Base-by-base conservation (phyloP, 2,113 vertebrate genomes). In the Salvelinus fontinalis region DNA sequence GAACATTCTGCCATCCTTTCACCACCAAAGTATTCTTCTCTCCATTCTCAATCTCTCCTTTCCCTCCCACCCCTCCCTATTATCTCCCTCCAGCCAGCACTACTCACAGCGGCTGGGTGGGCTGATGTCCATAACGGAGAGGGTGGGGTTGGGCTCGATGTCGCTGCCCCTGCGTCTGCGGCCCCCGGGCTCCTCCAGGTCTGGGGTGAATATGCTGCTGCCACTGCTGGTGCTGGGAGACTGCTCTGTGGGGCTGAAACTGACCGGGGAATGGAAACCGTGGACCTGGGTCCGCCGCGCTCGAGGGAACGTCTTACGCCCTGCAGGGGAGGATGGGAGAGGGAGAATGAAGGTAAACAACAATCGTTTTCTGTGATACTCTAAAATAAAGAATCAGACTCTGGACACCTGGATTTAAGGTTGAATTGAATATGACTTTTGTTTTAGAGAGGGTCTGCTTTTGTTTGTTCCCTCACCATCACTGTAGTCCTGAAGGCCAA, bases 91-190 rank as follows among this genome's bases (percentile, higher is more conserved):
- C 13, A 39, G 2, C 44, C 29, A 44, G 60, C 20, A 1, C 5
- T 6, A 92, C 97, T 96, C 86, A 99, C 98, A 99, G 89, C 98
- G 97, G 85, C 98, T 99, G 67, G 98, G 97, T 0, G 97, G 98
- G 82, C 97, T 99, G 90, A 99, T 97, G 88, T 99, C 98, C 97
- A 98, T 98, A 70, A 99, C 97, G 0, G 96, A 96, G 82, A 99
- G 77, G 44, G 95, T 97, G 0, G 96, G 93, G 77, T 94, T 95
- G 59, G 91, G 80, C 80, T 99, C 98, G 29, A 99, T 99, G 88
- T 99, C 98, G 26, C 97, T 99, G 59, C 97, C 96, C 31, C 96
- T 90, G 24, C 98, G 94, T 0, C 68, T 11, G 78, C 93, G 85
- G 88, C 93, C 90, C 0, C 96, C 92, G 11, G 89, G 95, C 5